Percentiles rank a stretch among this genome's conserved stretches.
phyloP scores from a whole-genome alignment of 2,797 vertebrate species.

The Rhodeus uyekii region DNA sequence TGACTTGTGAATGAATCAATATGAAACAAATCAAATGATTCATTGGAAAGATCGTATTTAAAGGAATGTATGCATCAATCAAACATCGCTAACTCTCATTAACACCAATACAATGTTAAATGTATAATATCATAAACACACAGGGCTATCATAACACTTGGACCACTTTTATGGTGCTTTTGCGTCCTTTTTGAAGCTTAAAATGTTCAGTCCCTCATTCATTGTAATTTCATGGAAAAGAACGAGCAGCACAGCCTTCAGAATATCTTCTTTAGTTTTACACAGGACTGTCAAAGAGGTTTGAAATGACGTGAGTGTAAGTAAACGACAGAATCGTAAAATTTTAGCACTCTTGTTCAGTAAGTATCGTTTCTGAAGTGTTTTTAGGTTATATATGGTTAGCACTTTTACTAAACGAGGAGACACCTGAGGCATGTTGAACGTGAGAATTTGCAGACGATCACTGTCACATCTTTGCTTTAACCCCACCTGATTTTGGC shows the following conservation, averaged over 20 bases:
- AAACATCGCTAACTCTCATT: not conserved
- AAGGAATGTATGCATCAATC: not conserved
- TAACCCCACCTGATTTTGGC: constrained; percentile 29
- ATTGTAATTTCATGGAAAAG: not conserved
- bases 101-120: not conserved
- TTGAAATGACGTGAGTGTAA: not conserved
- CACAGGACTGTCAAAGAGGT: not conserved
- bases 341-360: not conserved
- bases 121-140: not conserved
- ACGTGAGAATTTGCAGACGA: constrained; percentile 57
- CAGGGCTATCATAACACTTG: not conserved
- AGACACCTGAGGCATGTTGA: constrained; percentile 61
- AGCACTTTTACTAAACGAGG: constrained; percentile 59
- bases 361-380: not conserved
- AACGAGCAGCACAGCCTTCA: not conserved
- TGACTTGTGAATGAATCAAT: not conserved
- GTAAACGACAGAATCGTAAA: not conserved
- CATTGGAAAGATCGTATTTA: not conserved
- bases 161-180: not conserved
- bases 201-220: not conserved
- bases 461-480: constrained; percentile 63
- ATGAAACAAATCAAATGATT: not conserved
- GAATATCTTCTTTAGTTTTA: not conserved
- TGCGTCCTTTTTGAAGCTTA: not conserved
- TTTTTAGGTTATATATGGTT: constrained; percentile 17